phyloP scores from a whole-genome alignment of 2,888 invertebrate species.

The Leptinotarsa peninsularis region DNA sequence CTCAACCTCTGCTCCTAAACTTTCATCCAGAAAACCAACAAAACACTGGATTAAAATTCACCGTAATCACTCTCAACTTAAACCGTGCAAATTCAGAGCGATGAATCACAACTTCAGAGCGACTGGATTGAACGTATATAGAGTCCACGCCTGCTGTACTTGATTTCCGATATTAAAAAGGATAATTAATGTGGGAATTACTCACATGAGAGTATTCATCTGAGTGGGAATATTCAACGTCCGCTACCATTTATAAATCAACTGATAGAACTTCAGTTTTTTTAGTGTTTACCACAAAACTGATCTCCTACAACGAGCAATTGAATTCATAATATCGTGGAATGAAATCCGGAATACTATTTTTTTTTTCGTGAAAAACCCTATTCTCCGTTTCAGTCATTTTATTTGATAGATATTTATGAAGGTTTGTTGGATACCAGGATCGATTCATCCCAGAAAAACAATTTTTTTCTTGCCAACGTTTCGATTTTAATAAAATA shows the following conservation, averaged over 20 bases:
- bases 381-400: too few species aligned
- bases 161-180: not conserved
- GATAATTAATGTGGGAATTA: not conserved
- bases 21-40: conserved; percentile 17
- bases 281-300: too few species aligned
- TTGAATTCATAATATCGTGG: too few species aligned
- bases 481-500: too few species aligned
- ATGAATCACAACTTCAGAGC: conserved; percentile 68
- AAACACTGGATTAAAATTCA: conserved; percentile 6
- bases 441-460: too few species aligned
- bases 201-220: not conserved
- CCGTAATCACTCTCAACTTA: conserved; percentile 17
- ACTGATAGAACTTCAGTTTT: too few species aligned
- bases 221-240: conserved; percentile 69
- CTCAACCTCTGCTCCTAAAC: not conserved
- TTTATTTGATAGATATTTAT: too few species aligned
- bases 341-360: too few species aligned
- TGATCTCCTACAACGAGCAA: too few species aligned
- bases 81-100: conserved; percentile 19
- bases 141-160: conserved; percentile 83
- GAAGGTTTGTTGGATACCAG: too few species aligned
- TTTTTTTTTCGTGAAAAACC: too few species aligned
- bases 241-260: conserved; percentile 72
- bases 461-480: too few species aligned
- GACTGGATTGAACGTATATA: conserved; percentile 88